Base-by-base conservation (phyloP, 2,888 invertebrate species). In the Scaptomyza cyrtandrae region DNA sequence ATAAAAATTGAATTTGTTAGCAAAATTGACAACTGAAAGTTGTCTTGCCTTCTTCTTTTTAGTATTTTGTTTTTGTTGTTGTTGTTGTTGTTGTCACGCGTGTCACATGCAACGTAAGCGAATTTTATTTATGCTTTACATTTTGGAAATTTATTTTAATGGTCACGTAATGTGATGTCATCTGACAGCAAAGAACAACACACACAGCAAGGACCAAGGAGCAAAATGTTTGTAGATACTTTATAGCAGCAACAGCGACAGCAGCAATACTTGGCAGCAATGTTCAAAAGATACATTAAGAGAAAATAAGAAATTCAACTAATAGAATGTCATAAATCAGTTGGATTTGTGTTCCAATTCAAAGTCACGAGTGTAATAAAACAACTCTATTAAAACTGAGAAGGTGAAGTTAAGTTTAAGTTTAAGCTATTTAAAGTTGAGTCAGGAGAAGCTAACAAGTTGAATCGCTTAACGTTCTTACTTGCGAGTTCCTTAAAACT, bases 1-100 rank as follows among this genome's bases (percentile, higher is more conserved):
- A 86, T 75, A 71, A 71, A 87, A 85, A 89, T 86, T 89, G 80
- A 89, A 89, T 86, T 88, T 89, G 72, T 75, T 79, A 77, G 66
- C 50, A 61, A 85, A 89, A 85, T 89, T 87, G 85, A 78, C 89
- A 88, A 77, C 65, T 72, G 66, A 71, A 86, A 71, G 54, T 56
- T 39, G 9, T 29, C 24, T 11, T 27, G 37, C 14, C 19, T 24
- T 6, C 11, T 13, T 44, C 11, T 43, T 6, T 2, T 1, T 43
- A 4, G 16, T 6, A 4, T 24, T 5, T 24, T 33, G 5, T 45
- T 27, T 1, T 3, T 45, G 6, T 3, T n/a, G n/a, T n/a, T n/a
- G n/a, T 3, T 49, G 1, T 3, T 49, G 6, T 10, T 49, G 19
- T 3, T 35, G 49, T 24, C n/a, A 16, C 66, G 44, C 31, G 43